Conservation (phyloP, 2,113 vertebrate species). For the Oceanites oceanicus region DNA sequence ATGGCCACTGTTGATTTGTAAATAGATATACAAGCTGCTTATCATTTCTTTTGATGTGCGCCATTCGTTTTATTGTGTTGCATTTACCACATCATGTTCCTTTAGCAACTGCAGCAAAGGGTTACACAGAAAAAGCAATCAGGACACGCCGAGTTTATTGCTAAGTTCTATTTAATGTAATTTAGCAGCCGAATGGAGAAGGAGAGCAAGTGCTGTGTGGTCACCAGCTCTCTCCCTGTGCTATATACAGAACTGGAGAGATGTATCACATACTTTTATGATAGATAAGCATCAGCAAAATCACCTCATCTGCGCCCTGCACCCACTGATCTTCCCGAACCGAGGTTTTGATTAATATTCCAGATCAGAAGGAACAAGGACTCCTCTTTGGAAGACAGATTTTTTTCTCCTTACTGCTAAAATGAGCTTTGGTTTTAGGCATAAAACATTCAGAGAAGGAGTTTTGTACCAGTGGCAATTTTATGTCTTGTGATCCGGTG, state of each 20-base stretch:
- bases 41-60: background rate
- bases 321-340: background rate
- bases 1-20: background rate
- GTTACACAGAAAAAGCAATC: background rate
- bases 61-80: background rate
- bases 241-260: background rate
- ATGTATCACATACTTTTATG: background rate
- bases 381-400: background rate
- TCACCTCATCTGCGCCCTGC: background rate
- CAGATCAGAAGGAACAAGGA: background rate
- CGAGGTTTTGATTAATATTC: background rate
- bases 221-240: background rate
- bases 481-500: rapidly evolving
- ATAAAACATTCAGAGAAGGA: background rate
- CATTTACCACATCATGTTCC: background rate
- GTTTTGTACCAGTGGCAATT: background rate
- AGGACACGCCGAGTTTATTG: background rate
- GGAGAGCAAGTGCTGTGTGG: background rate
- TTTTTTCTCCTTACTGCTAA: background rate
- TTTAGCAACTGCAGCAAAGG: background rate
- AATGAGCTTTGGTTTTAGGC: background rate
- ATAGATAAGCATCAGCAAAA: background rate
- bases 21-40: background rate
- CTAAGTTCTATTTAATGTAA: background rate
- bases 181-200: background rate